These are phyloP conservation scores for Tarsius wallacei DNA, from an alignment of 2,797 vertebrate genomes.

Conservation along the genomic window DNA sequence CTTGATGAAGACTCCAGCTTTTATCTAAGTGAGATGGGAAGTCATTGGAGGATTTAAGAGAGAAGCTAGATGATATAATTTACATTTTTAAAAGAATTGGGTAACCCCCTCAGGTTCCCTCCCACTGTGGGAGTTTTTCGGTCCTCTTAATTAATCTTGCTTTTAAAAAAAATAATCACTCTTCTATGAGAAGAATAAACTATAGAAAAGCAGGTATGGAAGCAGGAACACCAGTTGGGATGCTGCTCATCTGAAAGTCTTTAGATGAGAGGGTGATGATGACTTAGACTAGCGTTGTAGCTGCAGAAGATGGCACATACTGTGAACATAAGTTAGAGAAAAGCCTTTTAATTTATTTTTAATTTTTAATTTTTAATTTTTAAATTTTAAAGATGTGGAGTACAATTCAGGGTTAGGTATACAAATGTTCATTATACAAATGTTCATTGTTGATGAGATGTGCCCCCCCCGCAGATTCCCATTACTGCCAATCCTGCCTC, in stretches of 20 bases:
- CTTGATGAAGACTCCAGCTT: neutral
- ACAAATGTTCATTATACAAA: too few relatives aligned
- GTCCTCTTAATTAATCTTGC: too few relatives aligned
- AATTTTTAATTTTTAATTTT: too few relatives aligned
- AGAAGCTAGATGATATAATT: constrained; percentile 18
- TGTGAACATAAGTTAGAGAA: neutral
- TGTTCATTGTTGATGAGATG: too few relatives aligned
- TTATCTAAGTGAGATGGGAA: constrained; percentile 56
- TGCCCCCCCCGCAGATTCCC: too few relatives aligned
- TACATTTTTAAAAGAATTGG: constrained; percentile 22
- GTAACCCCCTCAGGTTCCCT: neutral
- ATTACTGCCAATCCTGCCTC: too few relatives aligned
- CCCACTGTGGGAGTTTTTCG: too few relatives aligned
- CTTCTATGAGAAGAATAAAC: constrained; percentile 16
- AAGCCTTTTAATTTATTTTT: neutral
- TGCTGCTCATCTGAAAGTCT: neutral
- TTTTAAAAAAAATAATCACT: too few relatives aligned
- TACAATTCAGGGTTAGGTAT: too few relatives aligned
- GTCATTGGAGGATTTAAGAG: neutral
- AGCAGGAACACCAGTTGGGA: neutral
- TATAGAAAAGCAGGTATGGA: constrained; percentile 29
- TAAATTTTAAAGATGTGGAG: neutral
- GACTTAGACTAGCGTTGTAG: neutral
- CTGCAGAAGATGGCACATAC: neutral
- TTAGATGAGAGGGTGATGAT: constrained; percentile 14